These are phyloP conservation scores for Cyaniris semiargus DNA, from an alignment of 2,888 invertebrate genomes.

Conservation along the genomic window DNA sequence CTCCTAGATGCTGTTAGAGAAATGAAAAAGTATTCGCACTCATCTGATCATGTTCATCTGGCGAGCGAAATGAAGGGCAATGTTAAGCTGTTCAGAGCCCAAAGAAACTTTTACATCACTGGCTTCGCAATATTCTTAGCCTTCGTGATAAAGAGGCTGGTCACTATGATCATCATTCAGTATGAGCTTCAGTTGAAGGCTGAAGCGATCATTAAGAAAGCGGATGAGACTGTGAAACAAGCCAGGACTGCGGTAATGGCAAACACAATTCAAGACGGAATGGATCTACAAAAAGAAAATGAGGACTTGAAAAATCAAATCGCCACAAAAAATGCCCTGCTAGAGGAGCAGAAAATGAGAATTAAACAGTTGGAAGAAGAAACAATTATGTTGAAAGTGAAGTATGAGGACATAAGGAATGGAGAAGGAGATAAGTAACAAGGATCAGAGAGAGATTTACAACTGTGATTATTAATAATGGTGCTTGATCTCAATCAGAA, in stretches of 20 bases:
- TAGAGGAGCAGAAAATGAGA: slow-evolving; percentile 52
- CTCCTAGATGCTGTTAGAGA: slow-evolving; percentile 87
- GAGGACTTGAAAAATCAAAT: slow-evolving; percentile 48
- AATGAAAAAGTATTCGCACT: slow-evolving; percentile 84
- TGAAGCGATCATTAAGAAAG: slow-evolving; percentile 85
- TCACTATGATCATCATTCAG: slow-evolving; percentile 83
- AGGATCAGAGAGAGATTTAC: not conserved
- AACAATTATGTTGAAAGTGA: slow-evolving; percentile 54
- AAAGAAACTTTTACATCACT: slow-evolving; percentile 90
- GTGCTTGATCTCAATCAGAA: slow-evolving; percentile 22
- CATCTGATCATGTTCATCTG: slow-evolving; percentile 70
- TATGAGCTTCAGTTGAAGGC: slow-evolving; percentile 82
- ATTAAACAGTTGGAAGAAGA: slow-evolving; percentile 54
- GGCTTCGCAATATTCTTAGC: slow-evolving; percentile 87
- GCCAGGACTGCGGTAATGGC: slow-evolving; percentile 60
- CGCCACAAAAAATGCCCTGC: slow-evolving; percentile 42
- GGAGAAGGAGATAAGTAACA: slow-evolving; percentile 50
- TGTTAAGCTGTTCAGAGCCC: slow-evolving; percentile 87
- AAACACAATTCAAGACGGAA: slow-evolving; percentile 49
- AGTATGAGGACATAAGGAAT: slow-evolving; percentile 52
- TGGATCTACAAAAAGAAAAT: slow-evolving; percentile 42
- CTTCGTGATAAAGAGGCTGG: slow-evolving; percentile 84
- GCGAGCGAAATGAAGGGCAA: slow-evolving; percentile 83
- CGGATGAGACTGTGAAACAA: slow-evolving; percentile 80
- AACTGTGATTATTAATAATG: slow-evolving; percentile 17